phyloP scores from a whole-genome alignment of 2,797 vertebrate species.

The Lophius americanus region DNA sequence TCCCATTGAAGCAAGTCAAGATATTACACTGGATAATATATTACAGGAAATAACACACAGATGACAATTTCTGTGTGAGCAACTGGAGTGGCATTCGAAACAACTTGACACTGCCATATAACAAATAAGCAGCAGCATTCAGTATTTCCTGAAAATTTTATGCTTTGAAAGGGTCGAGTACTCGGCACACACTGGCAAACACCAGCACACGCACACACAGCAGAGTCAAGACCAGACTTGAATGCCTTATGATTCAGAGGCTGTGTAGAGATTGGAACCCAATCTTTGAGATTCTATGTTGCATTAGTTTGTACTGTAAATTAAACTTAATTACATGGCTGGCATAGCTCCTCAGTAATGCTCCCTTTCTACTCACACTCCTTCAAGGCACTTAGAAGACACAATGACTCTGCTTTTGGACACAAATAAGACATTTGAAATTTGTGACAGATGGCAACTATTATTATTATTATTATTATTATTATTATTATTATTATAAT shows the following conservation, averaged over 20 bases:
- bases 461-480: no score
- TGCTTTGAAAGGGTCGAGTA: slow-evolving; percentile 39
- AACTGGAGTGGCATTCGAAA: slow-evolving; percentile 25
- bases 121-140: slow-evolving; percentile 33
- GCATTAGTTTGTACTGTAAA: slow-evolving; percentile 45
- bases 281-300: slow-evolving; percentile 42
- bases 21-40: background rate
- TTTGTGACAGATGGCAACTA: slow-evolving; percentile 25
- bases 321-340: slow-evolving; percentile 54
- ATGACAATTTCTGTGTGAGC: slow-evolving; percentile 9
- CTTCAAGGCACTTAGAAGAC: slow-evolving; percentile 53
- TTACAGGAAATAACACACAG: background rate
- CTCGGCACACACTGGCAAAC: background rate
- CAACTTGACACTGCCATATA: slow-evolving; percentile 26
- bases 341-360: slow-evolving; percentile 19
- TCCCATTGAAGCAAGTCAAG: no score
- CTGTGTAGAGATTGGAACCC: slow-evolving; percentile 45
- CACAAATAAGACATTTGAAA: slow-evolving; percentile 16
- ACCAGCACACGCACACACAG: slow-evolving; percentile 2
- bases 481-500: no score
- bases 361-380: slow-evolving; percentile 35
- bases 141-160: slow-evolving; percentile 34
- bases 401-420: slow-evolving; percentile 30
- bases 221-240: slow-evolving; percentile 32
- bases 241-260: slow-evolving; percentile 40